phyloP scores from a whole-genome alignment of 2,888 invertebrate genomes.

The Oligia latruncula region DNA sequence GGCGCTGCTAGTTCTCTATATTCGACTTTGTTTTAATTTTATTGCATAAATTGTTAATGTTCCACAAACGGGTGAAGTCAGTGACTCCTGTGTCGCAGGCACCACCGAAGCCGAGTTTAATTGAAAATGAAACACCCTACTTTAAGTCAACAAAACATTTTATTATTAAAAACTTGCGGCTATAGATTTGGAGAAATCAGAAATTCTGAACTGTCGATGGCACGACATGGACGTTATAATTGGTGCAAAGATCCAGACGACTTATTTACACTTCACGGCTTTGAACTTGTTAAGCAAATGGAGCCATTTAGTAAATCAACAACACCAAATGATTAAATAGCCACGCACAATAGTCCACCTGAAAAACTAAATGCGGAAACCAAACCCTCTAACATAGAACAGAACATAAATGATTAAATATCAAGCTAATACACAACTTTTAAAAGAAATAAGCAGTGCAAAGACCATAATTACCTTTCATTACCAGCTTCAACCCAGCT shows the following conservation, averaged over 20 bases:
- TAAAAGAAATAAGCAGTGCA: neutral
- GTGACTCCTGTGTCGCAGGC: neutral
- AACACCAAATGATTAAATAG: neutral
- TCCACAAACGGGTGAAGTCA: neutral
- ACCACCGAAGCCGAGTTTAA: neutral
- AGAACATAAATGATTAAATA: neutral
- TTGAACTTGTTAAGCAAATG: neutral
- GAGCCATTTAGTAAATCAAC: no score
- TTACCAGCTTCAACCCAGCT: slow-evolving; percentile 5
- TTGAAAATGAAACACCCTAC: neutral
- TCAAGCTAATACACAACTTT: neutral
- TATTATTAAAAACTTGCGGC: neutral
- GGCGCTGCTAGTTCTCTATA: neutral
- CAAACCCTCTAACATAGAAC: neutral
- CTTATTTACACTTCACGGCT: neutral
- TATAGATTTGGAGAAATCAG: neutral
- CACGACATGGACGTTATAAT: neutral
- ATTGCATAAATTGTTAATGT: neutral
- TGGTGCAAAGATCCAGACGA: neutral
- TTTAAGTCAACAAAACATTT: neutral
- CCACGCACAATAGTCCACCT: no score
- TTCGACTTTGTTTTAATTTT: neutral
- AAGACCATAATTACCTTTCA: neutral
- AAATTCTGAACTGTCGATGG: neutral
- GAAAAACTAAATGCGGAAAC: no score